Evolutionary conservation across 2,888 invertebrate genomes (phyloP).

Genomic region (Leucozona laternaria): DNA sequence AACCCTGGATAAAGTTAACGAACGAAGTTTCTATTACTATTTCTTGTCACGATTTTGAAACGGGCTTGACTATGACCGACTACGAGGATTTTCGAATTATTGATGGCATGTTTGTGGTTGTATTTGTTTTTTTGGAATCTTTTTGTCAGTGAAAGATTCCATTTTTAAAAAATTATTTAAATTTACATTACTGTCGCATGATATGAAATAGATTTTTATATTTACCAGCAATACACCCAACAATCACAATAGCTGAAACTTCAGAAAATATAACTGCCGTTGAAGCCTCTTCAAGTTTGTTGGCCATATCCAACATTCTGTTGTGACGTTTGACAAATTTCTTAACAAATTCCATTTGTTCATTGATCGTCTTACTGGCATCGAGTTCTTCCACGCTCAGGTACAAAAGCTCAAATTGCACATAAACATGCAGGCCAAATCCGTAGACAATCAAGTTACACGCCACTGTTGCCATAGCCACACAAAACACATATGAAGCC

Average conservation of each 20-base stretch:
- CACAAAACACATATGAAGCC: constrained; percentile 11
- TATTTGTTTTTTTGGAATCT: no score
- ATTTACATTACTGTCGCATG: no score
- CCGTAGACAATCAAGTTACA: constrained; percentile 34
- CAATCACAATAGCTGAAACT: constrained; percentile 25
- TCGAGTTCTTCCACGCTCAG: not conserved
- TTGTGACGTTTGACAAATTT: constrained; percentile 21
- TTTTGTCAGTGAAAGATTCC: no score
- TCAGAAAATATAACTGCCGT: constrained; percentile 27
- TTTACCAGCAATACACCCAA: constrained; percentile 32
- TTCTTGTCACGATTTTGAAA: no score
- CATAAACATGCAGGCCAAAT: constrained; percentile 31
- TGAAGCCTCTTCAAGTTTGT: constrained; percentile 27
- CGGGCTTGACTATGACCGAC: no score
- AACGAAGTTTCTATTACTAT: no score
- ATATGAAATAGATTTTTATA: not conserved
- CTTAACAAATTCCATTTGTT: constrained; percentile 2
- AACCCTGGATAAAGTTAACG: no score
- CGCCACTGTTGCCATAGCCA: constrained; percentile 22
- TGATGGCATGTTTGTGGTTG: no score
- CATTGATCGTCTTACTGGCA: not conserved
- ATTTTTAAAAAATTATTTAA: no score
- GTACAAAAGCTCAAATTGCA: constrained; percentile 19
- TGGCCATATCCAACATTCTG: constrained; percentile 8
- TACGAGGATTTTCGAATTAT: no score